Evolutionary conservation across 2,888 invertebrate genomes (phyloP).

Genomic region (Axea sp.): DNA sequence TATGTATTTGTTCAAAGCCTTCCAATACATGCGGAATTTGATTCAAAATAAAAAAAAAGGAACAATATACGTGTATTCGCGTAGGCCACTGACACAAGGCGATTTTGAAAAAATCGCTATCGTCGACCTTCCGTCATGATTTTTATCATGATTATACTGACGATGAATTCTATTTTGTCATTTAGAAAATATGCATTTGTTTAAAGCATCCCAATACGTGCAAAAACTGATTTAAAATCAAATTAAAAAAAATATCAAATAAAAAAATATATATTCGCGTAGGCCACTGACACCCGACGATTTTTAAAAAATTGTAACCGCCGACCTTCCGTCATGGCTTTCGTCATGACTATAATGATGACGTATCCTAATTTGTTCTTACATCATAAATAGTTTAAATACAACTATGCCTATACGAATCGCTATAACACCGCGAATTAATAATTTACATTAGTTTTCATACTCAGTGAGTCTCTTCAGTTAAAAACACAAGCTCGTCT

Average conservation of each 20-base stretch:
- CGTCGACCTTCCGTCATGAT: conserved; percentile 36
- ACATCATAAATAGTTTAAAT: conserved; percentile 64
- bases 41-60: conserved; percentile 10
- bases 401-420: conserved; percentile 57
- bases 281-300: conserved; percentile 56
- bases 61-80: conserved; percentile 38
- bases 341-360: conserved; percentile 40
- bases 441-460: conserved; percentile 63
- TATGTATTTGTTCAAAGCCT: conserved; percentile 19
- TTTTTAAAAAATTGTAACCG: conserved; percentile 36
- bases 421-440: conserved; percentile 65
- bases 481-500: conserved; percentile 1
- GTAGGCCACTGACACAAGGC: conserved; percentile 56
- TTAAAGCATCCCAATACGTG: conserved; percentile 58
- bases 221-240: conserved; percentile 22
- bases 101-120: conserved; percentile 42
- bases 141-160: conserved; percentile 40
- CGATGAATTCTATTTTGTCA: conserved; percentile 51
- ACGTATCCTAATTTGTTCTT: conserved; percentile 56
- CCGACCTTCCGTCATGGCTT: conserved; percentile 38
- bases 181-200: conserved; percentile 49
- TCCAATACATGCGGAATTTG: conserved; percentile 41
- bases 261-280: conserved; percentile 43
- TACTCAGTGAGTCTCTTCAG: conserved; percentile 1
- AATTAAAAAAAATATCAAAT: conserved; percentile 19